Evolutionary conservation across 1,140 invertebrate species (phyloP).

Genomic region (Penaeus chinensis): DNA sequence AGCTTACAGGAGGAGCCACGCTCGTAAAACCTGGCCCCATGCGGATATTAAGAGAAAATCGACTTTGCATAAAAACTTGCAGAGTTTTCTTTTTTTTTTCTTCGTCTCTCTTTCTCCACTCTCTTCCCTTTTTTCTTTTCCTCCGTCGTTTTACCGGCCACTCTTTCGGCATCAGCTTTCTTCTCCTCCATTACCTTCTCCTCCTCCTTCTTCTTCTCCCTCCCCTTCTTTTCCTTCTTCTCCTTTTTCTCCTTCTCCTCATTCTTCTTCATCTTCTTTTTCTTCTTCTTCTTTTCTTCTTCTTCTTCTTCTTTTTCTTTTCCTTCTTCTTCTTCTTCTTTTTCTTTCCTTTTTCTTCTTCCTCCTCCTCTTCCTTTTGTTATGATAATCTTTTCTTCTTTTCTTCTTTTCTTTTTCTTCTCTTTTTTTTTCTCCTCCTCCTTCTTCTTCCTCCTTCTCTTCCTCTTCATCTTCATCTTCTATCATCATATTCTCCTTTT

Average conservation of each 20-base stretch:
- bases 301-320: neutral
- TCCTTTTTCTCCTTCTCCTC: neutral
- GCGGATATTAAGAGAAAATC: too few relatives aligned
- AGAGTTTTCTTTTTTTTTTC: slow-evolving; percentile 1
- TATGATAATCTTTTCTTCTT: neutral
- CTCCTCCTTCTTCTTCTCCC: neutral
- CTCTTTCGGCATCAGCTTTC: neutral
- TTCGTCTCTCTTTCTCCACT: neutral
- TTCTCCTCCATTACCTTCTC: too few relatives aligned
- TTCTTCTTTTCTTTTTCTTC: neutral
- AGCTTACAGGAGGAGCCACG: too few relatives aligned
- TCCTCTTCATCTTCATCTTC: neutral
- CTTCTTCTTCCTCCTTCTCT: neutral
- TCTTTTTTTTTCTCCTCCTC: neutral
- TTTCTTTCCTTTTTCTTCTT: neutral
- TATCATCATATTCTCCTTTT: neutral
- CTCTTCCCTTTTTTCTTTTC: neutral
- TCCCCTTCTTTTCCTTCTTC: neutral
- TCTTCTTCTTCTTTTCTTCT: neutral
- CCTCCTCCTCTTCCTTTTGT: neutral
- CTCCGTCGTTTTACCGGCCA: neutral
- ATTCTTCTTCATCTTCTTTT: neutral
- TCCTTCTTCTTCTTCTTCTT: neutral
- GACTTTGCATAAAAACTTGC: neutral
- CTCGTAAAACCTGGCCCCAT: too few relatives aligned